Base-by-base conservation (phyloP, 2,888 invertebrate species). In the Lasioglossum zephyrum region DNA sequence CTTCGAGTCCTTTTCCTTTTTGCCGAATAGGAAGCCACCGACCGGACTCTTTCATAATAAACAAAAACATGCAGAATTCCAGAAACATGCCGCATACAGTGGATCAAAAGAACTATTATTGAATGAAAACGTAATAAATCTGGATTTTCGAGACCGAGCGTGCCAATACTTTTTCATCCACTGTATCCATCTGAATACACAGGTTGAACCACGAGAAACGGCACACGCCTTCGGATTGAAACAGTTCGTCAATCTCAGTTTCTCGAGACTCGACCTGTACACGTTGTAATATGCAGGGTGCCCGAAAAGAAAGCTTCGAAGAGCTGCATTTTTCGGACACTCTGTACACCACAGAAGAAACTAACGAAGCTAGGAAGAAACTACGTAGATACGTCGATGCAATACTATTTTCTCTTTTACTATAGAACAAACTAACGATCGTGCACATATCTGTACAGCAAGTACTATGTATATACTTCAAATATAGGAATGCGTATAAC, bases 41-140 rank as follows among this genome's bases (percentile, higher is more conserved):
- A 94, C 92, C 9, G 96, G 96, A 93, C 95, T 96, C 96, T 96
- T 95, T 92, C 89, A 92, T 91, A 93, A 94, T 95, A 95, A 95
- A 96, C 95, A 96, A 94, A 92, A 91, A 92, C 95, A 95, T 95
- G 95, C 95, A 89, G 22, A 53, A 87, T 92, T 89, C 92, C 90
- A 91, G 91, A 92, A 89, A 91, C 87, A 87, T 89, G 88, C 89
- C 60, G 77, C 78, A 80, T 77, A 79, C 63, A 31, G 63, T 63
- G 63, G 63, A 63, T 36, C 1, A 36, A 63, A 63, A 63, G 16
- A 26, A 31, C 2, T 8, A 2, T 8, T 31, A n/a, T 6, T 0
- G 16, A 60, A 49, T 49, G 4, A 1, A 49, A 49, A 49, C 16
- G 2, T 22, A 13, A 13, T 44, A 44, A 44, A 53, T 22, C 2